phyloP scores from a whole-genome alignment of 2,888 invertebrate species.

The Eledone cirrhosa region DNA sequence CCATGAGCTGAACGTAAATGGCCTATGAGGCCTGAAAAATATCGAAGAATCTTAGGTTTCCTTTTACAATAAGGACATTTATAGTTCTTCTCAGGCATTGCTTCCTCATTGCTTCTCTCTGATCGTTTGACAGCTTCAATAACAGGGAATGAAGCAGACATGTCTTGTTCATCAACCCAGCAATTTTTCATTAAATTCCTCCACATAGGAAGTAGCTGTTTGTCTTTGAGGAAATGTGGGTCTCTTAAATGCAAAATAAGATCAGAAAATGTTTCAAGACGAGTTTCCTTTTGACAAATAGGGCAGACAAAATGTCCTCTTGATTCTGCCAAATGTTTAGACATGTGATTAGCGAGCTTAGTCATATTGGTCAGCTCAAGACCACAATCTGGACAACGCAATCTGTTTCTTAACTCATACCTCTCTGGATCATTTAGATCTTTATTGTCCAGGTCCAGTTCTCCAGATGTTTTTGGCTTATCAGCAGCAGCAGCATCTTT shows the following conservation, averaged over 20 bases:
- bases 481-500: not conserved
- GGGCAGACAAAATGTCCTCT: constrained; percentile 22
- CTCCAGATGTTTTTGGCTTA: not conserved
- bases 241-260: constrained; percentile 22
- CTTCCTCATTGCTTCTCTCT: constrained; percentile 1
- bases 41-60: constrained; percentile 20
- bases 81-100: constrained; percentile 23
- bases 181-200: constrained; percentile 16
- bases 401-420: constrained; percentile 13
- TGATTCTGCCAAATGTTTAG: not conserved
- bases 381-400: constrained; percentile 20
- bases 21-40: constrained; percentile 24
- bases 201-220: constrained; percentile 26
- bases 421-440: constrained; percentile 10
- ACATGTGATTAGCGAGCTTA: constrained; percentile 15
- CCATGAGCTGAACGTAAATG: constrained; percentile 21
- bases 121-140: constrained; percentile 25
- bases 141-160: constrained; percentile 16
- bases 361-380: constrained; percentile 15
- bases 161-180: constrained; percentile 21
- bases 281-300: constrained; percentile 21
- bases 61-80: constrained; percentile 19
- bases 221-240: constrained; percentile 23
- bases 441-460: not conserved
- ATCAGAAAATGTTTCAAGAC: constrained; percentile 17